phyloP scores from a whole-genome alignment of 2,888 invertebrate species.

The Balanococcus diminutus region DNA sequence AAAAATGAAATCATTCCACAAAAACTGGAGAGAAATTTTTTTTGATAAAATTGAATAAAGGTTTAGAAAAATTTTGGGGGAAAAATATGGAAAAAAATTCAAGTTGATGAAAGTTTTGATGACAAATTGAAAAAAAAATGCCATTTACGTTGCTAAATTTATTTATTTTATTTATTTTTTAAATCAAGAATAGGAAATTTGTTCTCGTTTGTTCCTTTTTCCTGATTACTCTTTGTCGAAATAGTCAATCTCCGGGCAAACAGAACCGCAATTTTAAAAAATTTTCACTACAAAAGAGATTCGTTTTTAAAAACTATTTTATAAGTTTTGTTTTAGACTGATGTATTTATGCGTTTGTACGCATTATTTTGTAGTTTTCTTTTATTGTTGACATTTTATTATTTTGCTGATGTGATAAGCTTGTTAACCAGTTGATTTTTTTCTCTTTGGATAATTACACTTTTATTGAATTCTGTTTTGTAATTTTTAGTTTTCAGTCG shows the following conservation, averaged over 20 bases:
- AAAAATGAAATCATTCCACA: too few species aligned
- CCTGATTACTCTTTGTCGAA: too few species aligned
- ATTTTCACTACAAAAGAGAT: background rate
- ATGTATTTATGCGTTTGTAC: conserved; percentile 36
- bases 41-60: too few species aligned
- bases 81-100: background rate
- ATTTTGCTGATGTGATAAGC: conserved; percentile 52
- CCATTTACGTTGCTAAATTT: background rate
- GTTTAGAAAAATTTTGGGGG: background rate
- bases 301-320: conserved; percentile 19
- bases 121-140: too few species aligned
- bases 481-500: conserved; percentile 18
- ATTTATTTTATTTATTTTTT: too few species aligned
- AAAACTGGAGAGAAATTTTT: too few species aligned
- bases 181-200: too few species aligned
- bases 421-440: conserved; percentile 50
- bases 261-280: background rate
- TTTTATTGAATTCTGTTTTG: conserved; percentile 36
- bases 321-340: conserved; percentile 49
- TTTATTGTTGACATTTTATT: conserved; percentile 45
- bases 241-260: too few species aligned
- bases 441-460: conserved; percentile 3
- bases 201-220: too few species aligned
- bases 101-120: too few species aligned
- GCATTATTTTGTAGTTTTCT: conserved; percentile 43